Evolutionary conservation across 2,797 vertebrate genomes (phyloP).

Genomic region (Mormyrus hasselquistii): DNA sequence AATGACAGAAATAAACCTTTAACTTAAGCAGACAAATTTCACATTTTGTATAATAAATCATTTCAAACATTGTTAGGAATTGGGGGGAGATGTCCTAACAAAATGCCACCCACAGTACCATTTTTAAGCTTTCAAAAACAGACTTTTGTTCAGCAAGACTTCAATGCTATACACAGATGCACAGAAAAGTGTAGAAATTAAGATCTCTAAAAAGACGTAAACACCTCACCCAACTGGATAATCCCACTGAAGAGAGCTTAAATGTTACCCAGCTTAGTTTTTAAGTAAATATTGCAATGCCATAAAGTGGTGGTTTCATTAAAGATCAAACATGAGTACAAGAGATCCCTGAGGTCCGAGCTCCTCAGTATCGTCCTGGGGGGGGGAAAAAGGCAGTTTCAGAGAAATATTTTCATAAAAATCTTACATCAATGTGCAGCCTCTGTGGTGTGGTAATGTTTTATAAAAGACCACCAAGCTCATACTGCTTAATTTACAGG

Average conservation of each 20-base stretch:
- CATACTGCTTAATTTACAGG: not conserved
- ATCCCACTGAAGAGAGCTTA: constrained; percentile 13
- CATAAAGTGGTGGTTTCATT: constrained; percentile 30
- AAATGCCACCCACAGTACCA: not conserved
- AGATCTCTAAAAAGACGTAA: constrained; percentile 43
- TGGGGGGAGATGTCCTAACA: not conserved
- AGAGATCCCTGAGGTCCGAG: constrained; percentile 27
- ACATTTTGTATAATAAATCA: not conserved
- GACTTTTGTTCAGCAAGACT: not conserved
- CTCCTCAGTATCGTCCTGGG: constrained; percentile 57
- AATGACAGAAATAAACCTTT: constrained; percentile 17
- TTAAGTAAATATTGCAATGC: constrained; percentile 21
- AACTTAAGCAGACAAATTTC: not conserved
- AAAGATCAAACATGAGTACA: constrained; percentile 32
- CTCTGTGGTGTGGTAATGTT: not conserved
- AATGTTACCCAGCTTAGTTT: constrained; percentile 22
- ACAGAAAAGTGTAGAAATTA: constrained; percentile 38
- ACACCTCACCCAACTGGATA: constrained; percentile 30
- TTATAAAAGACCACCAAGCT: not conserved
- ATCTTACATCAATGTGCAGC: not conserved
- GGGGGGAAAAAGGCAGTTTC: not conserved
- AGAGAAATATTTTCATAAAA: not conserved
- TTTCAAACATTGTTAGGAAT: not conserved
- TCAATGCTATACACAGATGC: constrained; percentile 28
- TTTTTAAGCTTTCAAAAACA: not conserved